Base-by-base conservation (phyloP, 2,113 vertebrate species). In the Cinclus cinclus region DNA sequence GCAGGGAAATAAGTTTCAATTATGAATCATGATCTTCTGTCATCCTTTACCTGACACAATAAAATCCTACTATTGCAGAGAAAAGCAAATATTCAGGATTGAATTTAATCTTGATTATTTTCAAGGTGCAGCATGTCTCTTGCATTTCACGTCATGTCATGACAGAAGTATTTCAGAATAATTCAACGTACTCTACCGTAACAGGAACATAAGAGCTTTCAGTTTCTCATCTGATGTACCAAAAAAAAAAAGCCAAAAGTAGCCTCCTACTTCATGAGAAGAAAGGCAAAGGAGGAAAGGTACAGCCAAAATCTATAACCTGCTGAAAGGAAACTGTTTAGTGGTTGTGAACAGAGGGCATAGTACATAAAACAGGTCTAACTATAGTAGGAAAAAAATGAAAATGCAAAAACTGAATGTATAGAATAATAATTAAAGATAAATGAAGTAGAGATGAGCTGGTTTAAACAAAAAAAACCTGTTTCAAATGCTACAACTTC, bases 101-200 rank as follows among this genome's bases (percentile, higher is more conserved):
- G 15, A 76, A 93, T 67, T 84, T 74, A 90, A 96, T 83, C 35
- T 60, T 52, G 53, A 44, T 85, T 84, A 80, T 96, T 97, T 96
- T 67, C 49, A 37, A 85, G 59, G 35, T 95, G 33, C 33, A 94
- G n/a, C 53, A 33, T 76, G 86, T 22, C 53, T 90, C 56, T 87
- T 83, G 67, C 56, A 83, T 82, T 96, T 94, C 89, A 93, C 37
- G 15, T 82, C 82, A 67, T 60, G n/a, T 28, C 69, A 73, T 17
- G 19, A 82, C 75, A 77, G 33, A 60, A 91, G 42, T 56, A 83
- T 30, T 87, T 88, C 62, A 74, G 52, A 63, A 47, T 69, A 80
- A 85, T 62, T 76, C 64, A 69, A 46, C 60, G 37, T n/a, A 79
- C 68, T 73, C 70, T 69, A 70, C 31, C 63, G 13, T 35, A 80